Percentiles rank a stretch among this genome's conserved stretches.
phyloP scores from a whole-genome alignment of 2,113 vertebrate species.

The Saguinus imperator region DNA sequence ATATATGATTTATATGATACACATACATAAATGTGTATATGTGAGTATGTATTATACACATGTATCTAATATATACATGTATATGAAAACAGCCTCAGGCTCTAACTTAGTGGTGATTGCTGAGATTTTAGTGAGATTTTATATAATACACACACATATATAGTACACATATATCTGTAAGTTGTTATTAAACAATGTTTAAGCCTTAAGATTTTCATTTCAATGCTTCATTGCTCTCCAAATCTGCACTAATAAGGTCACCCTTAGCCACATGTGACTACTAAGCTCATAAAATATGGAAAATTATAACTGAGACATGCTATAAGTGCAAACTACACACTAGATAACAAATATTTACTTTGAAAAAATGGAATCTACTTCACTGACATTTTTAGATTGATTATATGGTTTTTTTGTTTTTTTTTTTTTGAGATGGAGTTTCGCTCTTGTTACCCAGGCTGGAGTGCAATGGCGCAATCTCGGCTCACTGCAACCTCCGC shows the following conservation, averaged over 20 bases:
- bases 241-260: not conserved
- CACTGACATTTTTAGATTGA: not conserved
- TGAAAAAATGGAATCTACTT: not conserved
- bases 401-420: not conserved
- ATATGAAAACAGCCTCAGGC: too few relatives aligned
- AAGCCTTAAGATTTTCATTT: not conserved
- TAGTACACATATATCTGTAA: too few relatives aligned
- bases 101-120: too few relatives aligned
- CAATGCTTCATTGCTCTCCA: not conserved
- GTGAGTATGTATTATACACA: too few relatives aligned
- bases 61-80: not conserved
- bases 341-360: not conserved
- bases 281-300: not conserved
- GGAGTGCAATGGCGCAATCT: too few relatives aligned
- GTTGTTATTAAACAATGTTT: not conserved
- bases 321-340: not conserved
- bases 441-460: too few relatives aligned
- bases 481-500: too few relatives aligned
- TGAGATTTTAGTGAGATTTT: too few relatives aligned
- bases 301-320: not conserved
- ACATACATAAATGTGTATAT: too few relatives aligned
- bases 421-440: too few relatives aligned
- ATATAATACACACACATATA: not conserved
- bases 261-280: not conserved
- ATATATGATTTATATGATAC: not conserved